These are phyloP conservation scores for Trichoplusia ni DNA, from an alignment of 1,140 invertebrate genomes.

Conservation along the genomic window DNA sequence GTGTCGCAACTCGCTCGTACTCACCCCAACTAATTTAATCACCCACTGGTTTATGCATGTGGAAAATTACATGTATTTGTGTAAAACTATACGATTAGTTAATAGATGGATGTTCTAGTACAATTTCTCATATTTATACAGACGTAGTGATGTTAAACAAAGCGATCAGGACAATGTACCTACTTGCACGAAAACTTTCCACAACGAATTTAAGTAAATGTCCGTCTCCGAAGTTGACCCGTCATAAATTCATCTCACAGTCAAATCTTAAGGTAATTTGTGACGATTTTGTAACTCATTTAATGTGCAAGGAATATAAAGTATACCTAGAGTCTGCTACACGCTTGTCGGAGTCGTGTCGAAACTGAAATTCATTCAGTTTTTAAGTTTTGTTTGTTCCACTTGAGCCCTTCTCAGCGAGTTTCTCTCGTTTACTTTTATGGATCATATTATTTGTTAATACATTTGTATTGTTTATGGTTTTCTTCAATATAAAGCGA, in stretches of 20 bases:
- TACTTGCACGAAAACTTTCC: slow-evolving; percentile 57
- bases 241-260: slow-evolving; percentile 79
- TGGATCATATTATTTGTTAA: neutral
- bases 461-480: neutral
- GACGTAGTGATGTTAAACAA: slow-evolving; percentile 7
- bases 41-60: neutral
- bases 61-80: slow-evolving; percentile 19
- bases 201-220: slow-evolving; percentile 59
- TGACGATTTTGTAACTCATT: slow-evolving; percentile 80
- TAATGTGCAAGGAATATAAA: slow-evolving; percentile 82
- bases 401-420: too few species aligned
- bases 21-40: neutral
- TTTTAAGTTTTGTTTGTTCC: neutral
- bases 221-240: slow-evolving; percentile 42
- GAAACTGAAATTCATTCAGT: neutral
- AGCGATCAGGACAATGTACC: slow-evolving; percentile 4
- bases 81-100: slow-evolving; percentile 27
- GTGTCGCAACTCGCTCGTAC: too few species aligned
- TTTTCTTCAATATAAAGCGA: neutral
- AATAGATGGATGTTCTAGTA: slow-evolving; percentile 21
- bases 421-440: too few species aligned
- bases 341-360: neutral
- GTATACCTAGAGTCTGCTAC: slow-evolving; percentile 34
- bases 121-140: slow-evolving; percentile 6
- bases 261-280: slow-evolving; percentile 81